Evolutionary conservation across 2,797 vertebrate species (phyloP), one percentile per base, ranked within the genome.

Genomic region (Paramormyrops hopkinsi): DNA sequence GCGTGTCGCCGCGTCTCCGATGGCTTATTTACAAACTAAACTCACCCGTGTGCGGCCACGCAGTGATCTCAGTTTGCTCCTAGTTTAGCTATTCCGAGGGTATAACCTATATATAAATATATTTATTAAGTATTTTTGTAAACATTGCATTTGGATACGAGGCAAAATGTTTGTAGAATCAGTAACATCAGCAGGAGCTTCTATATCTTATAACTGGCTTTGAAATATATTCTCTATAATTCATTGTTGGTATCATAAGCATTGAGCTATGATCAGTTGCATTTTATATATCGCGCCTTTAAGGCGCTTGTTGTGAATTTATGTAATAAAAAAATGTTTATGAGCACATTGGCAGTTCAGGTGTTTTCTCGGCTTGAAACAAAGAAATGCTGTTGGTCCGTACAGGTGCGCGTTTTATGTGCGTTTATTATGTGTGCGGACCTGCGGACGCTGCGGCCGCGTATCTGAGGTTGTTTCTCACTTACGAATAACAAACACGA

Each of bases 1-100:
- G 92, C 94, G 95, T 84, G 48, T 41, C 51, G 29, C 53, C 29
- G 19, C 8, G 17, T 41, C 33, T 46, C 86, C 6, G 2, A 14
- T 50, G 84, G 53, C 84, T 54, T 12, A 65, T 65, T 89, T 59
- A 46, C 44, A 11, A 11, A 85, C 65, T 73, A 33, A 73, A 33
- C 65, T 69, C 65, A 73, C 65, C 29, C 65, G 65, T 73, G 65
- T 73, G 29, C 41, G 37, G 17, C 17, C 37, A 3, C 73, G 41
- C 65, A 69, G 25, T 29, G 25, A 29, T 69, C 25, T 69, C 62
- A 69, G 25, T 69, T 29, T 69, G 25, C 12, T 33, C 65, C 65
- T 73, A 73, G 29, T 73, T 73, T 33, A 73, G 29, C 29, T 33
- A 33, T 73, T 73, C 29, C 29, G 73, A 44, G 73, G 41, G 11